Conservation (phyloP, 2,888 invertebrate species). For the Elegia similella region DNA sequence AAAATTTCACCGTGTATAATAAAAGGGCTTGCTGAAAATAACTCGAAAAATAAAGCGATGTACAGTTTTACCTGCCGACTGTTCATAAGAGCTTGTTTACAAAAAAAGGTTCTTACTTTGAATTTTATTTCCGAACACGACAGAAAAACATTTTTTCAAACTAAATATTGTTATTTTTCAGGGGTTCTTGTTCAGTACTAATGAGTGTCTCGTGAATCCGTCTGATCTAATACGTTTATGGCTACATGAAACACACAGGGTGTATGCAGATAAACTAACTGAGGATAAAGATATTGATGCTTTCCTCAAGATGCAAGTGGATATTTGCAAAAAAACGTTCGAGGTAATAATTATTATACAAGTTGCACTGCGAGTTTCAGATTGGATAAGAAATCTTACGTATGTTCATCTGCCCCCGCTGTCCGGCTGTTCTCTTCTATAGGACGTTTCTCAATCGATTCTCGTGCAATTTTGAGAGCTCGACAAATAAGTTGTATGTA, state of each 20-base stretch:
- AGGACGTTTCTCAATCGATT: too few species aligned
- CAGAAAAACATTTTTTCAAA: not conserved
- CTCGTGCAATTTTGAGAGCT: too few species aligned
- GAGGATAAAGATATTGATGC: constrained; percentile 96
- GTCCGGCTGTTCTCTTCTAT: too few species aligned
- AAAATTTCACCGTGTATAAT: too few species aligned
- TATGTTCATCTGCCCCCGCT: not conserved
- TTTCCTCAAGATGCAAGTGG: constrained; percentile 93
- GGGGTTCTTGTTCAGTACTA: constrained; percentile 95
- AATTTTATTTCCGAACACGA: too few species aligned
- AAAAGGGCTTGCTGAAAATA: too few species aligned
- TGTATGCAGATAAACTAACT: constrained; percentile 95
- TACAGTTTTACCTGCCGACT: too few species aligned
- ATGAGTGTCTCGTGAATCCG: constrained; percentile 90
- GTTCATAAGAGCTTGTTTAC: too few species aligned
- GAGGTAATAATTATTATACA: constrained; percentile 84
- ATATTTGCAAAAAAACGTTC: constrained; percentile 95
- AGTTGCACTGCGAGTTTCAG: too few species aligned
- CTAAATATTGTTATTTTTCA: constrained; percentile 47
- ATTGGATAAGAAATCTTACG: not conserved
- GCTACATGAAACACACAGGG: constrained; percentile 96
- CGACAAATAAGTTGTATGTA: too few species aligned
- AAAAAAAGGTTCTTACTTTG: too few species aligned
- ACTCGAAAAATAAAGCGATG: too few species aligned
- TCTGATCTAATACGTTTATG: constrained; percentile 94